Conservation (phyloP, 2,113 vertebrate species). For the Epinephelus cyanopodus region DNA sequence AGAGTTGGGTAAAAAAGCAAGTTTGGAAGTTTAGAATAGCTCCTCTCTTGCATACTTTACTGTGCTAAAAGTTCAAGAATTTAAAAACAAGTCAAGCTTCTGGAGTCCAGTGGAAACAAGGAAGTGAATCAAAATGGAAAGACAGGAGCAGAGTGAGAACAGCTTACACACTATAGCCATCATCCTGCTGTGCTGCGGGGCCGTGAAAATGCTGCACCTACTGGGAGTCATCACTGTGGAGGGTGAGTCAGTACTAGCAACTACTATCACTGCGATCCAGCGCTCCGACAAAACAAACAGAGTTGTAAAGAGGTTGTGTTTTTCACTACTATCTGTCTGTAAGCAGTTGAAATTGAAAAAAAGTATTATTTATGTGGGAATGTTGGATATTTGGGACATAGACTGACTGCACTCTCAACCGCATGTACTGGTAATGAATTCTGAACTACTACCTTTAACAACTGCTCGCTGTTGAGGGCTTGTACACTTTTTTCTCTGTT, state of each 20-base stretch:
- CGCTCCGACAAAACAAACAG: background rate
- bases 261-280: background rate
- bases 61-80: background rate
- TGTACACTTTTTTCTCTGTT: background rate
- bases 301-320: background rate
- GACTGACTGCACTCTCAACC: background rate
- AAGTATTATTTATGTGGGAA: constrained; percentile 7
- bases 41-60: background rate
- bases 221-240: constrained; percentile 92
- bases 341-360: too few relatives aligned
- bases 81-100: background rate
- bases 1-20: background rate
- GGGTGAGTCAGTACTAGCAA: constrained; percentile 86
- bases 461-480: background rate
- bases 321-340: background rate
- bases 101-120: background rate
- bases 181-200: constrained; percentile 89
- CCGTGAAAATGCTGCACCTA: constrained; percentile 92
- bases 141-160: constrained; percentile 85
- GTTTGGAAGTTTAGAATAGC: constrained; percentile 4
- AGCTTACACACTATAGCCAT: constrained; percentile 90
- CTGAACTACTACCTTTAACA: background rate
- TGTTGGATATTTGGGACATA: background rate
- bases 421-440: background rate
- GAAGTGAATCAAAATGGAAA: constrained; percentile 64